These are phyloP conservation scores for Arbacia lixula DNA, from an alignment of 53 echinoderm and acorn worm species.

Conservation along the genomic window DNA sequence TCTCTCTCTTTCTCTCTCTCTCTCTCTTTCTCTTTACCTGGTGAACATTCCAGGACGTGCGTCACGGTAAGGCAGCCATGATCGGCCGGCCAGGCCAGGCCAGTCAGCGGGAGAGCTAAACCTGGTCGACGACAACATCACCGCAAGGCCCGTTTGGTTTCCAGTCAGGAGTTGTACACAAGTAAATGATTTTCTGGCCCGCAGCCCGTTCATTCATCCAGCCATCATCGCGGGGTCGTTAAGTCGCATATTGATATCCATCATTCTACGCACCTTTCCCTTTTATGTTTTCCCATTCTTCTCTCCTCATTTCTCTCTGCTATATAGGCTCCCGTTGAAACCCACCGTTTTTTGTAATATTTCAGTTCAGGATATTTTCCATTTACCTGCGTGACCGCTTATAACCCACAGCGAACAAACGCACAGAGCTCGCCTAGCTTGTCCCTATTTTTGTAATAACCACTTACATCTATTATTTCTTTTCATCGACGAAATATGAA, in stretches of 20 bases:
- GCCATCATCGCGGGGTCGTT: constrained; percentile 39
- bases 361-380: not conserved
- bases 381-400: constrained; percentile 44
- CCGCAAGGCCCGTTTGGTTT: constrained; percentile 28
- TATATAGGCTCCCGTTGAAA: not conserved
- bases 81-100: too few species aligned
- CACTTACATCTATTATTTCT: constrained; percentile 45
- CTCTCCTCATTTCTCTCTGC: not conserved
- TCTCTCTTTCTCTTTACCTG: too few species aligned
- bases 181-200: constrained; percentile 58
- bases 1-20: too few species aligned
- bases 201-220: constrained; percentile 38
- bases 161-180: constrained; percentile 41
- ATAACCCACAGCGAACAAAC: constrained; percentile 39
- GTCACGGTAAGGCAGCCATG: too few species aligned
- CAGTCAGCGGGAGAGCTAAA: constrained; percentile 3
- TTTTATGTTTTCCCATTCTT: not conserved
- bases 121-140: constrained; percentile 7
- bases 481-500: constrained; percentile 42
- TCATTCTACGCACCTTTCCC: constrained; percentile 28
- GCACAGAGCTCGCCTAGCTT: constrained; percentile 13
- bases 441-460: constrained; percentile 40
- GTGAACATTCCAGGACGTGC: too few species aligned
- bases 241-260: constrained; percentile 38
- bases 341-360: not conserved